Percentiles rank a stretch among this genome's conserved stretches.
These are phyloP conservation scores for Lasius fuliginosus DNA, from an alignment of 2,888 invertebrate species.

Conservation along the genomic window DNA sequence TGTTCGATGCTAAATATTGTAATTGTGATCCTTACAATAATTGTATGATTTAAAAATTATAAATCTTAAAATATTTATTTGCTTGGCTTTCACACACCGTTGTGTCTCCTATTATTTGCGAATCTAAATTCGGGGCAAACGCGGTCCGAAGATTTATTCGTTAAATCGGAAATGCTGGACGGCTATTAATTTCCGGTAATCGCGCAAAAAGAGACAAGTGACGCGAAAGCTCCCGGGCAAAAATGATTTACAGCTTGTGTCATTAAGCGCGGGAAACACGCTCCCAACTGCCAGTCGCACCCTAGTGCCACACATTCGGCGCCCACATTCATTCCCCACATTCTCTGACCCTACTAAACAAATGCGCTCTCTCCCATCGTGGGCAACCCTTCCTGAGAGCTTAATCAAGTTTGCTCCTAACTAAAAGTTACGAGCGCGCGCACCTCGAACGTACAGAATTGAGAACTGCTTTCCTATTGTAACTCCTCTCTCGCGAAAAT, in stretches of 20 bases:
- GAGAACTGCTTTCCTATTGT: conserved; percentile 52
- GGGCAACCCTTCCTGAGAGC: conserved; percentile 60
- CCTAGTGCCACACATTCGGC: not conserved
- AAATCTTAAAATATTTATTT: not conserved
- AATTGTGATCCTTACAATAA: not conserved
- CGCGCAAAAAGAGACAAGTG: conserved; percentile 14
- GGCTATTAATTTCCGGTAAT: conserved; percentile 37
- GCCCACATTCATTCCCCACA: conserved; percentile 48
- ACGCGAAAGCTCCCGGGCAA: conserved; percentile 22
- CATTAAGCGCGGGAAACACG: conserved; percentile 44
- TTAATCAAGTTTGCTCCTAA: conserved; percentile 69
- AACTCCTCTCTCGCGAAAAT: conserved; percentile 29
- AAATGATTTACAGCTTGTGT: conserved; percentile 47
- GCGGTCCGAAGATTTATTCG: conserved; percentile 18
- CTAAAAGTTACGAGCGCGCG: conserved; percentile 50
- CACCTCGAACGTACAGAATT: conserved; percentile 42
- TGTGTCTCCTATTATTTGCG: not conserved
- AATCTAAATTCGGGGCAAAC: not conserved
- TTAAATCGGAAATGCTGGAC: not conserved
- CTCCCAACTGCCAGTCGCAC: conserved; percentile 37
- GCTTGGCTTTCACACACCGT: not conserved
- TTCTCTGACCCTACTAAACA: conserved; percentile 56
- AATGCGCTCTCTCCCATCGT: conserved; percentile 53
- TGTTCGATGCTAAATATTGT: not conserved
- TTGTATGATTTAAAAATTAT: not conserved